Base-by-base conservation (phyloP, 1,140 invertebrate species). In the Antheraea pernyi region DNA sequence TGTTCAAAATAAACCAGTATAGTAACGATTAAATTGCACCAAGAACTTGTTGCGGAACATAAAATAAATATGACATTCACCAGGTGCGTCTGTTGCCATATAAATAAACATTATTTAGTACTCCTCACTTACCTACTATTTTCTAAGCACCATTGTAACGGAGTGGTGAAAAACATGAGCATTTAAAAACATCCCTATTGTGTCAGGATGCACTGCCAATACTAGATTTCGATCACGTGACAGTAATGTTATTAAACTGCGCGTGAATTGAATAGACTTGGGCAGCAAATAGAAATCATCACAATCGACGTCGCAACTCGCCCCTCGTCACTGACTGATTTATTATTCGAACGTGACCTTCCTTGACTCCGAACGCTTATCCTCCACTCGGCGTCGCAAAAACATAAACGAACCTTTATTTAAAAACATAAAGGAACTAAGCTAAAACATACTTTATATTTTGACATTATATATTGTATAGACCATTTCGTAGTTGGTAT, bases 271-370 rank as follows among this genome's bases (percentile, higher is more conserved):
- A 69, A 53, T 67, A 65, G 62, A 68, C 64, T 70, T 53, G 62
- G 67, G 58, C 46, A 60, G 61, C 59, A 72, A 71, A 65, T 65
- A 65, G 73, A 75, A 79, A 80, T 77, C 72, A 71, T 71, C 48
- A 62, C 70, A 74, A 74, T 73, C 72, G 67, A 48, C 70, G 70
- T 69, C 66, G 68, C 70, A 62, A 65, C 64, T 63, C 69, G 64
- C 42, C 70, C 71, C 22, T 58, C 71, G 72, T 65, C 67, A 70
- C 68, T 64, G 68, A 73, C 70, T 78, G 77, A 84, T 85, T 82
- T 85, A 80, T 81, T 79, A 85, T 85, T 83, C 81, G 72, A 76
- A 77, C 68, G 68, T 82, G 81, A 85, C 81, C 81, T 83, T 85
- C 80, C 77, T 83, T 83, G 81, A 83, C 78, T 85, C 75, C 72